phyloP scores from a whole-genome alignment of 2,797 vertebrate genomes.

The Cryptoprocta ferox region DNA sequence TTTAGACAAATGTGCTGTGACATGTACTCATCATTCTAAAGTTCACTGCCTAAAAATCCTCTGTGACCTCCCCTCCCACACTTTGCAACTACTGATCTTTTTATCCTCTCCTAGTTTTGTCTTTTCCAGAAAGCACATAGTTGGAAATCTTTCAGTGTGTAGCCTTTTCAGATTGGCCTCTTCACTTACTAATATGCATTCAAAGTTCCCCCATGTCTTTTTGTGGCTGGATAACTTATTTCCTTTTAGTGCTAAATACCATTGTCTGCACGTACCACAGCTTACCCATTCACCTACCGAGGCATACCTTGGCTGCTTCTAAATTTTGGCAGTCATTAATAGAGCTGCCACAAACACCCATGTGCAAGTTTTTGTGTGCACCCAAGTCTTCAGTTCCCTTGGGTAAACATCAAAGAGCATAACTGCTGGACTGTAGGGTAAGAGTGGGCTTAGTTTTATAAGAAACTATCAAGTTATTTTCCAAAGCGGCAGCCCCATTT shows the following conservation, averaged over 20 bases:
- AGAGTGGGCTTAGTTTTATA: background rate
- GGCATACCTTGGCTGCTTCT: background rate
- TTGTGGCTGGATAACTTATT: background rate
- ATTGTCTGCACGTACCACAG: background rate
- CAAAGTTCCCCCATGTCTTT: background rate
- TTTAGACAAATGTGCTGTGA: background rate
- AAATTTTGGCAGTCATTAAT: background rate
- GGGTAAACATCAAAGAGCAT: background rate
- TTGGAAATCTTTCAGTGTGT: background rate
- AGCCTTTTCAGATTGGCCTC: background rate
- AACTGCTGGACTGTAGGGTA: background rate
- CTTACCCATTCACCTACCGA: background rate
- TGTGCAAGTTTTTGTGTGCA: background rate
- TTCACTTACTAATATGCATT: background rate
- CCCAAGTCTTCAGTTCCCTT: background rate
- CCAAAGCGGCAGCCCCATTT: background rate
- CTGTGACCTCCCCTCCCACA: background rate
- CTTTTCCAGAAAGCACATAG: background rate
- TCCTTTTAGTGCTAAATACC: background rate
- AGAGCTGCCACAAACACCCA: background rate
- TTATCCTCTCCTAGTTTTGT: background rate
- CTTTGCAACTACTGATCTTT: background rate
- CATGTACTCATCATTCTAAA: background rate
- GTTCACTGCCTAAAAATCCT: background rate
- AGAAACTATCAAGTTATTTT: slow-evolving; percentile 16